These are phyloP conservation scores for Corapipo altera DNA, from an alignment of 2,113 vertebrate genomes.

Conservation along the genomic window DNA sequence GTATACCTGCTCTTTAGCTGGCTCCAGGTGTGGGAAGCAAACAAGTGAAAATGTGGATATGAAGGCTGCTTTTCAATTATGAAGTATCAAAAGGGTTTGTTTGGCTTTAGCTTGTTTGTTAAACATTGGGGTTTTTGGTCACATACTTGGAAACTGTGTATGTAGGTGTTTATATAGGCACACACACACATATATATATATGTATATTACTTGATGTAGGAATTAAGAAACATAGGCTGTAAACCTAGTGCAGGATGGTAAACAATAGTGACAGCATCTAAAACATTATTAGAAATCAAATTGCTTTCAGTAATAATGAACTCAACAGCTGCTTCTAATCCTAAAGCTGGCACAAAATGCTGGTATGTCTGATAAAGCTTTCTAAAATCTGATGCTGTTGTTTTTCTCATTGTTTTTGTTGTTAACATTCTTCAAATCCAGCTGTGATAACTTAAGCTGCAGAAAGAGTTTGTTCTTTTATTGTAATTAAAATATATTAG, in stretches of 20 bases:
- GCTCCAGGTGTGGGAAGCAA: conserved; percentile 73
- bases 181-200: background rate
- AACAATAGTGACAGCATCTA: background rate
- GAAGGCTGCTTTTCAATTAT: conserved; percentile 57
- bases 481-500: background rate
- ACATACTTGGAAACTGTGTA: conserved; percentile 61
- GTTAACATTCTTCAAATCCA: conserved; percentile 36
- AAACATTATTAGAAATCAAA: conserved; percentile 31
- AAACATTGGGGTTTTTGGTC: conserved; percentile 53
- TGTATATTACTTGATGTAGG: background rate
- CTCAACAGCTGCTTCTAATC: conserved; percentile 53
- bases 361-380: background rate
- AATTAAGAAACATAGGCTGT: background rate
- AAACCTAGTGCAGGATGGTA: background rate
- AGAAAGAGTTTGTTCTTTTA: conserved; percentile 5
- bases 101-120: conserved; percentile 29
- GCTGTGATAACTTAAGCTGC: conserved; percentile 28
- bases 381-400: conserved; percentile 1
- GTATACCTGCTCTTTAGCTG: conserved; percentile 75
- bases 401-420: background rate
- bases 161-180: background rate
- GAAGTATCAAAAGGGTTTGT: conserved; percentile 43
- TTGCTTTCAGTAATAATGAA: conserved; percentile 22
- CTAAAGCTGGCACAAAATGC: background rate
- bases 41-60: conserved; percentile 63